Conservation (phyloP, 2,888 invertebrate species). For the Meloe dianella region DNA sequence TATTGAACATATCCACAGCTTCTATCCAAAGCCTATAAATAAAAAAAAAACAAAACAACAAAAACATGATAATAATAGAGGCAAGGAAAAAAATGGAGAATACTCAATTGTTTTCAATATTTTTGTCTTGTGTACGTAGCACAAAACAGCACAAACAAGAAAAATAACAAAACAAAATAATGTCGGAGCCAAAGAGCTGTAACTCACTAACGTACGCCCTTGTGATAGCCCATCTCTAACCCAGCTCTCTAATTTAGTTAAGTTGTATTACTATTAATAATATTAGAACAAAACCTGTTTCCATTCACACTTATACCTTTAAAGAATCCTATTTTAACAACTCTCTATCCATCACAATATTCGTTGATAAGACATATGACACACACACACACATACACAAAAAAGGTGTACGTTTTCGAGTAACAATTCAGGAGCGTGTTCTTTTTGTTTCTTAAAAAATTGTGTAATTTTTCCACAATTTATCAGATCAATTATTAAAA, state of each 20-base stretch:
- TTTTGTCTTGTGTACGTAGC: conserved; percentile 56
- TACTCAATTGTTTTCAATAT: conserved; percentile 38
- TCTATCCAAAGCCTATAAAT: conserved; percentile 49
- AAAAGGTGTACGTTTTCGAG: conserved; percentile 8
- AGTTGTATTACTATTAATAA: conserved; percentile 45
- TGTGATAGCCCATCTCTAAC: conserved; percentile 59
- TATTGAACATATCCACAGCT: conserved; percentile 70
- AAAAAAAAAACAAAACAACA: no score
- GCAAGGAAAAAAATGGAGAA: conserved; percentile 26
- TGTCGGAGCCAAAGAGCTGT: conserved; percentile 58
- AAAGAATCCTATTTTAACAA: background rate
- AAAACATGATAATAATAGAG: background rate
- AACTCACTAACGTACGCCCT: conserved; percentile 59
- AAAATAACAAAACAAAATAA: conserved; percentile 43
- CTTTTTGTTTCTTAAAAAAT: no score
- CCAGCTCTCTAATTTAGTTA: conserved; percentile 57
- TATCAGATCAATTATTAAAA: background rate
- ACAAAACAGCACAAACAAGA: conserved; percentile 55
- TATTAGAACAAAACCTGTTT: conserved; percentile 40
- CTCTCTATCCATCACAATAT: background rate
- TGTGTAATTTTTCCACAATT: no score
- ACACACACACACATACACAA: background rate
- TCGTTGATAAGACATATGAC: background rate
- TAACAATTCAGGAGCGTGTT: background rate
- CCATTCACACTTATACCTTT: conserved; percentile 53